Conservation (phyloP, 2,797 vertebrate genomes). For the Sebastes glaucus region DNA sequence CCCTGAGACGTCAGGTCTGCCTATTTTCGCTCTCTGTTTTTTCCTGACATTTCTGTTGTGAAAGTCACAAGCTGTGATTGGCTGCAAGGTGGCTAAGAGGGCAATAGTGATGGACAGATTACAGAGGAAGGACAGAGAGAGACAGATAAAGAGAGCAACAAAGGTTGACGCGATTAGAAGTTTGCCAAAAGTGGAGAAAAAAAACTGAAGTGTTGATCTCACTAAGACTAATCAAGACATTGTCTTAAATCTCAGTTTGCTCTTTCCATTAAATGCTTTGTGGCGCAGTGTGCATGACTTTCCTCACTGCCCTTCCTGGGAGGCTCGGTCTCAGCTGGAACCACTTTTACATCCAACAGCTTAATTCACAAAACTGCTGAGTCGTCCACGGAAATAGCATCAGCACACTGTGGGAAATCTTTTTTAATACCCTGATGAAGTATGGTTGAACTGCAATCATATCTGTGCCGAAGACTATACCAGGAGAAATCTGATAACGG, state of each 20-base stretch:
- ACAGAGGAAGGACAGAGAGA: conserved; percentile 32
- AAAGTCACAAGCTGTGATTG: conserved; percentile 56
- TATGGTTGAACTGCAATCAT: conserved; percentile 48
- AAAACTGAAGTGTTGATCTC: conserved; percentile 20
- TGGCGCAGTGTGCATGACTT: conserved; percentile 51
- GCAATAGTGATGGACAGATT: conserved; percentile 50
- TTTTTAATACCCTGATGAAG: conserved; percentile 51
- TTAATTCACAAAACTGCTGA: conserved; percentile 68
- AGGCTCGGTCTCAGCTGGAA: conserved; percentile 49
- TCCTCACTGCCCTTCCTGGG: conserved; percentile 55
- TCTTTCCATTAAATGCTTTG: conserved; percentile 38
- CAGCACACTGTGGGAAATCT: conserved; percentile 29
- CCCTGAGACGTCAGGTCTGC: not conserved
- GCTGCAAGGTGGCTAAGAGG: conserved; percentile 51
- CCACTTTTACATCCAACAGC: conserved; percentile 40
- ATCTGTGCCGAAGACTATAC: conserved; percentile 34
- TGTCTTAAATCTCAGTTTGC: conserved; percentile 34
- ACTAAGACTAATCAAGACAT: conserved; percentile 33
- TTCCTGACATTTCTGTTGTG: conserved; percentile 55
- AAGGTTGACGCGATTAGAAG: conserved; percentile 39
- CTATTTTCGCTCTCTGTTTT: not conserved
- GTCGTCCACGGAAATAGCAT: conserved; percentile 49
- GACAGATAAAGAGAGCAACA: conserved; percentile 16
- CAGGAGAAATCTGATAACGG: conserved; percentile 42
- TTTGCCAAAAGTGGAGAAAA: conserved; percentile 37